Evolutionary conservation across 2,113 vertebrate species (phyloP).

Genomic region (Clarias magur): DNA sequence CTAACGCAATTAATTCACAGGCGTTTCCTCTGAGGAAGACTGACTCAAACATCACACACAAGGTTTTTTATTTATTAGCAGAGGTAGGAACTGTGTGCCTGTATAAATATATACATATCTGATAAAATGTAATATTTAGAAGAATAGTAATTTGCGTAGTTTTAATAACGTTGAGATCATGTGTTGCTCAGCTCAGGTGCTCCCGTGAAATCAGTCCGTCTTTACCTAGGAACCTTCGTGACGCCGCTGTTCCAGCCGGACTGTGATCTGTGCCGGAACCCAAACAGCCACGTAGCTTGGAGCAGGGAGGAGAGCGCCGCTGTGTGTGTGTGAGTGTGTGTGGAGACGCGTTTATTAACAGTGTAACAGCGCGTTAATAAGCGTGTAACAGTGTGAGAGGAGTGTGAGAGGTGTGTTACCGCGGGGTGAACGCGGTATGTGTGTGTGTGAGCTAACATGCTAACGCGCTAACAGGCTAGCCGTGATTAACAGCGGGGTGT

Average conservation of each 20-base stretch:
- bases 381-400: background rate
- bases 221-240: conserved; percentile 27
- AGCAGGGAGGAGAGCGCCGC: conserved; percentile 25
- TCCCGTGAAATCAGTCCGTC: background rate
- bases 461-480: conserved; percentile 42
- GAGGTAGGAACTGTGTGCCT: too few species aligned
- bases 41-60: too few species aligned
- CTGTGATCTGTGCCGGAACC: conserved; percentile 24
- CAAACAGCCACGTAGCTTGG: conserved; percentile 55
- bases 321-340: background rate
- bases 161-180: too few species aligned
- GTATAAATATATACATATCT: too few species aligned
- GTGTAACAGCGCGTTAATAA: fast-evolving
- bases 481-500: background rate
- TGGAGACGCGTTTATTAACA: too few species aligned
- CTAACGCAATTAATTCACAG: too few species aligned
- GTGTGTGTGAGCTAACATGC: conserved; percentile 12
- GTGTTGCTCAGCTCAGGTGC: background rate
- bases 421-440: background rate
- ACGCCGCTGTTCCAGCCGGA: background rate
- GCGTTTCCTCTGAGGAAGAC: too few species aligned
- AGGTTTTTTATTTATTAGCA: too few species aligned
- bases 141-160: too few species aligned
- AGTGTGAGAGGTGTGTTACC: background rate
- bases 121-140: too few species aligned